Percentiles rank a stretch among this genome's conserved stretches.
phyloP scores from a whole-genome alignment of 1,140 invertebrate genomes.

The Drosophila parvula region DNA sequence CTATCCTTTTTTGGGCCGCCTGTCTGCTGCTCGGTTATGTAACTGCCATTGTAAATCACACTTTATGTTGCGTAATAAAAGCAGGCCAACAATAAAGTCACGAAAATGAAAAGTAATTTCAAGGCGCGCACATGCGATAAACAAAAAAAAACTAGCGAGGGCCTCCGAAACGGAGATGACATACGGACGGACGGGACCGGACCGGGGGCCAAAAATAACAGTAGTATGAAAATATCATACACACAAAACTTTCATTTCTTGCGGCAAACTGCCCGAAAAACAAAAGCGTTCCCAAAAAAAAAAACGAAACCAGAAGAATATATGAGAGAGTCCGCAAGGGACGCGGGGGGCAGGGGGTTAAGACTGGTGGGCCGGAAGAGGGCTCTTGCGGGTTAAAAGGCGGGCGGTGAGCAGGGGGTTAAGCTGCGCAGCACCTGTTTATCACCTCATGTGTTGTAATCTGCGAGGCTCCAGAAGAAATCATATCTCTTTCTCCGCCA shows the following conservation, averaged over 20 bases:
- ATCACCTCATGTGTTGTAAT: constrained; percentile 80
- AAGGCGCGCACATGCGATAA: constrained; percentile 78
- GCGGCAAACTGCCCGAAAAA: constrained; percentile 65
- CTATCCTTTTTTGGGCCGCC: constrained; percentile 9
- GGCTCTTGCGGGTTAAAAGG: constrained; percentile 2
- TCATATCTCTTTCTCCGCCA: constrained; percentile 10
- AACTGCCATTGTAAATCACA: constrained; percentile 60
- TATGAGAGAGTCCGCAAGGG: constrained; percentile 31
- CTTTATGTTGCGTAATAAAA: constrained; percentile 73
- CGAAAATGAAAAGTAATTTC: constrained; percentile 80
- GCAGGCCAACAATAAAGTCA: constrained; percentile 58
- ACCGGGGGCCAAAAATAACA: constrained; percentile 67
- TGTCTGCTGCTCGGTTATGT: constrained; percentile 36
- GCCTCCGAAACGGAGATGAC: constrained; percentile 54
- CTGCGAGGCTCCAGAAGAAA: constrained; percentile 66
- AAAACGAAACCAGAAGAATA: constrained; percentile 62
- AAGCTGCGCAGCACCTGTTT: constrained; percentile 76
- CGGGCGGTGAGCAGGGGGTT: constrained; percentile 32
- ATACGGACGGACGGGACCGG: constrained; percentile 11
- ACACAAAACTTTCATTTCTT: constrained; percentile 79
- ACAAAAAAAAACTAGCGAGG: constrained; percentile 51
- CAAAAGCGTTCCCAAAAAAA: constrained; percentile 60
- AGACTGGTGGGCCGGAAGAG: not conserved
- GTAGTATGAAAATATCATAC: constrained; percentile 78
- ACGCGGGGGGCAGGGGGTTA: not conserved